Base-by-base conservation (phyloP, 2,888 invertebrate genomes). In the Sminthurinus aureus region DNA sequence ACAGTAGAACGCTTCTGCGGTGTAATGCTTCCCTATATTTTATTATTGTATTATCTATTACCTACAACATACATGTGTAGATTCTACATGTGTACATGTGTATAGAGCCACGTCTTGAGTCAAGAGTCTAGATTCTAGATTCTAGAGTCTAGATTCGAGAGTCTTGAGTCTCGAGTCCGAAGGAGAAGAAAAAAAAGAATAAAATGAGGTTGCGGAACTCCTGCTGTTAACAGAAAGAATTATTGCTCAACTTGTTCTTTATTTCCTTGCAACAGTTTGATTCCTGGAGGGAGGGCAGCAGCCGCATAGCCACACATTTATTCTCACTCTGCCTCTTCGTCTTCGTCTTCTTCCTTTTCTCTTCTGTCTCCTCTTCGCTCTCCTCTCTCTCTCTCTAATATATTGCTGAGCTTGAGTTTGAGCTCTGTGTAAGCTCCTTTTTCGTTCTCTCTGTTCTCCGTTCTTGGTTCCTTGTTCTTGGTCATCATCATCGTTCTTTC, bases 161-260 rank as follows among this genome's bases (percentile, higher is more conserved):
- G 38, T 38, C 38, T 38, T 6, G 1, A 38, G 38, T 38, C 38
- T 38, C 1, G 38, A 38, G 38, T 38, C 38, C 38, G 58, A 58
- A 58, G 58, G 22, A 78, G 15, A 24, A 51, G 58, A 58, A 64
- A 24, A 24, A 22, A 66, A 26, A 13, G 78, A 78, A 78, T 78
- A 78, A 78, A 78, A 78, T 58, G 78, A 78, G 78, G 78, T 78
- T 79, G 79, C 71, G 79, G 75, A 76, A 69, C 77, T 82, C 84
- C 84, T 73, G 82, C 84, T 84, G 84, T 78, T 79, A 75, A 24
- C 73, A 79, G 74, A 82, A 82, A 84, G 84, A 84, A 84, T 84
- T 84, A 84, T 84, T 84, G 79, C 84, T 84, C 78, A 84, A 84
- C 84, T 84, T 84, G 84, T 82, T 84, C 79, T 83, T 79, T 77